These are phyloP conservation scores for Cygnus atratus DNA, from an alignment of 2,113 vertebrate genomes.

Conservation along the genomic window DNA sequence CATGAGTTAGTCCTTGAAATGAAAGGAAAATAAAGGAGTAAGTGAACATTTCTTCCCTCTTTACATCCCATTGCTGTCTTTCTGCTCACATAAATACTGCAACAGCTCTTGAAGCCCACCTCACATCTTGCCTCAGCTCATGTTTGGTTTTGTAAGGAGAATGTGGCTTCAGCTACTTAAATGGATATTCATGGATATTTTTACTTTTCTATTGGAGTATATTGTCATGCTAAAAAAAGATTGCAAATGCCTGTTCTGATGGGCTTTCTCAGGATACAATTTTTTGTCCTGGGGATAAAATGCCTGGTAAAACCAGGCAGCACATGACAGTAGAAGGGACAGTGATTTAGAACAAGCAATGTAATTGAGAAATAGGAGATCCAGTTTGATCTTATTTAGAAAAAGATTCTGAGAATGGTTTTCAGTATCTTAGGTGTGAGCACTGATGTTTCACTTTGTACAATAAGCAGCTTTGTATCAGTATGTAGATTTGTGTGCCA, in stretches of 20 bases:
- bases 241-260: neutral
- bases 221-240: neutral
- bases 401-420: neutral
- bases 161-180: neutral
- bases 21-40: neutral
- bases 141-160: neutral
- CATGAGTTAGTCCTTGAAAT: neutral
- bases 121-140: neutral
- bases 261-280: neutral
- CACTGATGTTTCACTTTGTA: neutral
- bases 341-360: neutral
- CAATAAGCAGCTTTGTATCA: neutral
- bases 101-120: neutral
- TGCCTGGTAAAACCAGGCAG: neutral
- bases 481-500: neutral
- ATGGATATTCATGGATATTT: neutral
- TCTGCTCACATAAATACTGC: neutral
- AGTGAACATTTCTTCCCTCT: neutral
- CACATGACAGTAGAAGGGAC: neutral
- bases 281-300: neutral
- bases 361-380: neutral
- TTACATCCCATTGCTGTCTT: neutral
- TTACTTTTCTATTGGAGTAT: neutral
- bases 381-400: neutral
- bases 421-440: neutral